Evolutionary conservation across 2,797 vertebrate species (phyloP).

Genomic region (Diglossa cyanea): DNA sequence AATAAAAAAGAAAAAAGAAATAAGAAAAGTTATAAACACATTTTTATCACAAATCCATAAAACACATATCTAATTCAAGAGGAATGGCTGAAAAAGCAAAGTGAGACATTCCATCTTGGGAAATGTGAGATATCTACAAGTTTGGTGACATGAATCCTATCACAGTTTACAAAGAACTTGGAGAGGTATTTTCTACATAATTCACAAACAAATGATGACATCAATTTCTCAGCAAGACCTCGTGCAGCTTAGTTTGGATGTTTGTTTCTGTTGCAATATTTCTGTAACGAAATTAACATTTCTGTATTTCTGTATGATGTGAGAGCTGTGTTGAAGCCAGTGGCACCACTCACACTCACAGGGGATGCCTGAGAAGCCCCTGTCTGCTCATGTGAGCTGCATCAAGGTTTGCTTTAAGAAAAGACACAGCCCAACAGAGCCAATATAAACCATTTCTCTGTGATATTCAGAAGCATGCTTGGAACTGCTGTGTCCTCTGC

Average conservation of each 20-base stretch:
- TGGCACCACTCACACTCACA: not conserved
- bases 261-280: not conserved
- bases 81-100: not conserved
- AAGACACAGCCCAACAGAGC: not conserved
- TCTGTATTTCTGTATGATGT: not conserved
- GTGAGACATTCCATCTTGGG: not conserved
- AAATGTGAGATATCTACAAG: not conserved
- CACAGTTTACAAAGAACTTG: not conserved
- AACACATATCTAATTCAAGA: not conserved
- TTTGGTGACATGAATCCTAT: not conserved
- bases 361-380: not conserved
- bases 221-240: not conserved
- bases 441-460: not conserved
- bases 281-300: not conserved
- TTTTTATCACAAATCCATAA: not conserved
- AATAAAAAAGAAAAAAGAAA: not conserved
- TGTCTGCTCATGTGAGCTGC: not conserved
- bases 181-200: not conserved
- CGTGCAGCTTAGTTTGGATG: not conserved
- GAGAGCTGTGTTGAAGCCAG: not conserved
- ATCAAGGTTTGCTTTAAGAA: not conserved
- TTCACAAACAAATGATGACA: not conserved
- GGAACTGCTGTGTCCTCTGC: not conserved
- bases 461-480: not conserved
- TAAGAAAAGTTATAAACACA: not conserved